phyloP scores from a whole-genome alignment of 2,888 invertebrate genomes.

The Atherix ibis region DNA sequence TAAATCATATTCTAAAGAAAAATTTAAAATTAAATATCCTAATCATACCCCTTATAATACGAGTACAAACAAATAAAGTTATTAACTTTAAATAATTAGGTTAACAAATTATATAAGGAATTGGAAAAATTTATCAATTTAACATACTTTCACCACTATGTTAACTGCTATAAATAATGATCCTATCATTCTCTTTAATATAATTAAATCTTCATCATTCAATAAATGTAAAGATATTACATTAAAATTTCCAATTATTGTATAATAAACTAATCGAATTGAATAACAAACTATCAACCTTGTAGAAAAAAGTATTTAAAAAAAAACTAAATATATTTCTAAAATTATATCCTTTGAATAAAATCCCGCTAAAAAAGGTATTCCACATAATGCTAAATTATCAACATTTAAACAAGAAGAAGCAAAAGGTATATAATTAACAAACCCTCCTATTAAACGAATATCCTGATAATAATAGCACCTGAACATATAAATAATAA shows the following conservation, averaged over 20 bases:
- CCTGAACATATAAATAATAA: conserved; percentile 59
- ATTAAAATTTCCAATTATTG: conserved; percentile 36
- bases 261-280: conserved; percentile 40
- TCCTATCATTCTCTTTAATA: conserved; percentile 15
- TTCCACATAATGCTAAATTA: conserved; percentile 44
- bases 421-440: conserved; percentile 36
- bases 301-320: conserved; percentile 40
- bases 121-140: conserved; percentile 39
- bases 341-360: conserved; percentile 49
- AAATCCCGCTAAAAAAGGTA: conserved; percentile 49
- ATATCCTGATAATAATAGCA: conserved; percentile 53
- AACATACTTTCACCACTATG: conserved; percentile 39
- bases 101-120: conserved; percentile 39
- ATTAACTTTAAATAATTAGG: conserved; percentile 37
- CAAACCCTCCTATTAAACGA: conserved; percentile 41
- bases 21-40: conserved; percentile 34
- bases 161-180: conserved; percentile 37
- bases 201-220: conserved; percentile 15
- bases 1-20: conserved; percentile 34
- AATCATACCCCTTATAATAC: conserved; percentile 30
- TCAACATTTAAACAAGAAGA: conserved; percentile 40
- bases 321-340: conserved; percentile 41
- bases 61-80: conserved; percentile 37
- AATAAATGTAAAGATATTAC: conserved; percentile 32
- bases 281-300: conserved; percentile 42